Evolutionary conservation across 2,797 vertebrate genomes (phyloP).

Genomic region (Crypturellus tataupa): DNA sequence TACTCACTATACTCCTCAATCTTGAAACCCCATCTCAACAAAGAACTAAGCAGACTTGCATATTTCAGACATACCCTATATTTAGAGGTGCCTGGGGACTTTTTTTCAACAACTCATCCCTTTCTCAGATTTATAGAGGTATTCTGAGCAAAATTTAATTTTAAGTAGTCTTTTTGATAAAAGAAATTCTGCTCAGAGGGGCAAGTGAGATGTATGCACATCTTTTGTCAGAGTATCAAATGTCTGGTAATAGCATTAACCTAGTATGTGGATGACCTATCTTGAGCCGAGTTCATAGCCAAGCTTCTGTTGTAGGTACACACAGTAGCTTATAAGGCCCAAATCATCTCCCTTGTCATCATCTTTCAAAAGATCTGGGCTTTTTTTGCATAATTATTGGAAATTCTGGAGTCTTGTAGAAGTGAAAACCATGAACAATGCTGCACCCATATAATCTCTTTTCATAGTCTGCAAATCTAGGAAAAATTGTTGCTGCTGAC

Average conservation of each 20-base stretch:
- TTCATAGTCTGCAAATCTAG: not conserved
- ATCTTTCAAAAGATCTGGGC: not conserved
- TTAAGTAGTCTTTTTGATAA: not conserved
- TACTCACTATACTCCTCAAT: not conserved
- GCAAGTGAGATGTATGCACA: not conserved
- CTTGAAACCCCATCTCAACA: not conserved
- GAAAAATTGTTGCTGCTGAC: rapidly evolving
- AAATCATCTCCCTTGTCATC: not conserved
- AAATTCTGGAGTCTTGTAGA: not conserved
- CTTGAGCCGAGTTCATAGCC: not conserved
- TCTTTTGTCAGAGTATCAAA: not conserved
- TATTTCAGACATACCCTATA: not conserved
- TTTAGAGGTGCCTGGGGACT: not conserved
- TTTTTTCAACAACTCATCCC: not conserved
- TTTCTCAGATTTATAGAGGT: not conserved
- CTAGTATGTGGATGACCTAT: not conserved
- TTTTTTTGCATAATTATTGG: not conserved
- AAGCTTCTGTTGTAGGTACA: not conserved
- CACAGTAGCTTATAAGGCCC: not conserved
- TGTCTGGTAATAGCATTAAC: not conserved
- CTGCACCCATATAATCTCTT: not conserved
- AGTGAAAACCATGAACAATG: not conserved
- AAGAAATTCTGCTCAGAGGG: not conserved
- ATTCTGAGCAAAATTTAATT: not conserved
- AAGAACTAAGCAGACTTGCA: not conserved